Base-by-base conservation (phyloP, 1,140 invertebrate species). In the Colletes latitarsis region DNA sequence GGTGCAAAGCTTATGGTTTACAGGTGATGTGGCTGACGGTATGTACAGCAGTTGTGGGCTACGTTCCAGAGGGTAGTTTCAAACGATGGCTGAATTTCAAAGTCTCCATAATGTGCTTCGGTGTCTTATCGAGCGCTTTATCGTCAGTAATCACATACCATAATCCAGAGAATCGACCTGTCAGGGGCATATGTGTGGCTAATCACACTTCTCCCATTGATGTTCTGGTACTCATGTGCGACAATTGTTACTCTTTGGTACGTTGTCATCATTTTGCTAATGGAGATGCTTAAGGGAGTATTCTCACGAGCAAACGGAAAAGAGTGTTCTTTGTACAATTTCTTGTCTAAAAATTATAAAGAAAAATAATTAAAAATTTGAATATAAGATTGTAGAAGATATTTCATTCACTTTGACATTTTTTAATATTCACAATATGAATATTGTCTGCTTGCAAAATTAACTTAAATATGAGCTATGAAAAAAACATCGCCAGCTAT, bases 121-220 rank as follows among this genome's bases (percentile, higher is more conserved):
- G 97, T 86, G 95, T 99, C 83, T 94, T 98, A 67, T 97, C 97
- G 62, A 96, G 97, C 67, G 97, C 97, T 49, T 95, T 99, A 69
- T 98, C 97, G 9, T 96, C 97, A 57, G 97, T 98, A 83, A 96
- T 99, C 79, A 97, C 95, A 30, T 99, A 98, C 93, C 98, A 99
- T 93, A 97, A 98, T 91, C 92, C 94, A 63, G 95, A 97, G 89
- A 97, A 98, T 93, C 95, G 94, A 82, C 97, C 98, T 43, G 94
- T 94, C 78, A 94, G 94, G 75, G 98, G 98, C 52, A 99, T 99
- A 88, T 99, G 99, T 94, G 99, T 99, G 21, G 99, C 99, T 67
- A 99, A 99, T 95, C 99, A 99, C 93, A 99, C 99, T 0, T 99
- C 98, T 77, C 99, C 99, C 2, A 99, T 99, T 83, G 99, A 99